These are phyloP conservation scores for Quadriops clusia DNA, from an alignment of 2,888 invertebrate species.

Conservation along the genomic window DNA sequence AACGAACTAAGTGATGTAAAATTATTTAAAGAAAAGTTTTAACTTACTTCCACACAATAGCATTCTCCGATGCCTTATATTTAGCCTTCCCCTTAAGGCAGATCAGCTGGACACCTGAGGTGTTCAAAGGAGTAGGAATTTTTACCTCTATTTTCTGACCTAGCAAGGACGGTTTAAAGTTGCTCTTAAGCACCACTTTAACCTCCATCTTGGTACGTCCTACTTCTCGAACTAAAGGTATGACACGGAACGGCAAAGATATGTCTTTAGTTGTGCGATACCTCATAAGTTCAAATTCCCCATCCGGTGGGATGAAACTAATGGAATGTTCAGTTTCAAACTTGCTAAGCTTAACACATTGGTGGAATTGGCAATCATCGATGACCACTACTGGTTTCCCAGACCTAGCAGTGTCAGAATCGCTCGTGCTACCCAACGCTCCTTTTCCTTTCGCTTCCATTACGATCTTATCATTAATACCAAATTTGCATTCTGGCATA, in stretches of 20 bases:
- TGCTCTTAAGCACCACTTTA: constrained; percentile 96
- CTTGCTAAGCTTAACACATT: constrained; percentile 98
- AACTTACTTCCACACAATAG: constrained; percentile 66
- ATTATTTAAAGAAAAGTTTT: constrained; percentile 8
- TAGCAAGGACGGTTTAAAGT: constrained; percentile 94
- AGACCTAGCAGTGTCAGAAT: constrained; percentile 68
- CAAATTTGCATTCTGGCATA: constrained; percentile 99
- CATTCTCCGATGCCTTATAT: constrained; percentile 99
- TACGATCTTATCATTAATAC: constrained; percentile 98
- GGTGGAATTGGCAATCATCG: constrained; percentile 99
- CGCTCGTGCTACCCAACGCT: constrained; percentile 50
- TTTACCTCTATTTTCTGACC: constrained; percentile 99
- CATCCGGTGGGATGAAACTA: constrained; percentile 99
- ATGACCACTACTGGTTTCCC: constrained; percentile 99
- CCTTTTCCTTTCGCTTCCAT: constrained; percentile 88
- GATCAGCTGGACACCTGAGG: constrained; percentile 96
- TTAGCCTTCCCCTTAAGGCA: constrained; percentile 99
- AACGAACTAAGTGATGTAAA: neutral
- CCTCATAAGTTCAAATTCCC: constrained; percentile 99
- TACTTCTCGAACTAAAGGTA: constrained; percentile 94
- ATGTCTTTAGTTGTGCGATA: constrained; percentile 99
- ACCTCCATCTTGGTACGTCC: constrained; percentile 99
- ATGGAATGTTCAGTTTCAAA: constrained; percentile 99
- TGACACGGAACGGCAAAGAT: constrained; percentile 97
- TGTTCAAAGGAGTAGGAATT: constrained; percentile 97